Base-by-base conservation (phyloP, 2,113 vertebrate species). In the Hemicordylus capensis region DNA sequence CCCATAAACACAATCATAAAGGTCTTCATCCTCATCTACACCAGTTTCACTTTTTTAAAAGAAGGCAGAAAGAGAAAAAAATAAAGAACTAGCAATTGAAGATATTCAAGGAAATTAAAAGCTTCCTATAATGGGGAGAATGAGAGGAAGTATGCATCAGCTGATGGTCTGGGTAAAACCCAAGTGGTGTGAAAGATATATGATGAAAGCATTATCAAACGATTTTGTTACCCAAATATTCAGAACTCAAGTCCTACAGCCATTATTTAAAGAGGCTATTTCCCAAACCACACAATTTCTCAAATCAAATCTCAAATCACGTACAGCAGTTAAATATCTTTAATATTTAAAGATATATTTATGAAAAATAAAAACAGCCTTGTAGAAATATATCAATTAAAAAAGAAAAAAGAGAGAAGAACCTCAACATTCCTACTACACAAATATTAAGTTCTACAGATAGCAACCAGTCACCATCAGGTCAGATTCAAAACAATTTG, bases 1-100 rank as follows among this genome's bases (percentile, higher is more conserved):
- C 11, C 98, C 98, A 11, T 99, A 99, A 34, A 99, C 98, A 4
- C 98, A 99, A 95, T 99, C 98, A 1, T 99, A 99, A 37, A 99
- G 95, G 6, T 98, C 98, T 75, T 99, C 98, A 85, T 99, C 98
- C 82, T 96, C 96, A 37, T 98, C 98, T 85, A 97, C 96, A 2
- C 90, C 96, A 8, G 97, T 97, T 93, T 99, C 98, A 93, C 98
- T n/a, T n/a, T n/a, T n/a, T n/a, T 99, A 73, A 69, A 95, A 94
- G 44, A 83, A 86, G 88, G 70, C 24, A 58, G 78, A 89, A 76
- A 83, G 15, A 3, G 58, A 76, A 61, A 1, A 17, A 80, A 79
- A n/a, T 51, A 26, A 7, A 66, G 14, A 77, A 44, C 3, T 58
- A 37, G n/a, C n/a, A 17, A 76, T 20, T 22, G 8, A 20, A 76